These are phyloP conservation scores for Pipa parva DNA, from an alignment of 2,113 vertebrate genomes.

Conservation along the genomic window DNA sequence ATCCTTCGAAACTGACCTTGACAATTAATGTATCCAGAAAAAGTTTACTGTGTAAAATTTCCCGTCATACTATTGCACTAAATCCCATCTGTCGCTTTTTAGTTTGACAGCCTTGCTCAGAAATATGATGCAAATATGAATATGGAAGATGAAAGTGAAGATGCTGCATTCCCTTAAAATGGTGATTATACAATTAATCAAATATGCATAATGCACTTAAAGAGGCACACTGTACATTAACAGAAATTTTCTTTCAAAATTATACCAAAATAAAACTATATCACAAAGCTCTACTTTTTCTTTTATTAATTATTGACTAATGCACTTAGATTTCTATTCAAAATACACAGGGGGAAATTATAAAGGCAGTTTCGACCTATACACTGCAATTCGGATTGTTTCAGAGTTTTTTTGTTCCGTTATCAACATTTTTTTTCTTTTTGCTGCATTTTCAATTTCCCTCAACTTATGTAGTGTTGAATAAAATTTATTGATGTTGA, in stretches of 20 bases:
- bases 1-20: constrained; percentile 67
- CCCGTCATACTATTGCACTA: constrained; percentile 58
- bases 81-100: constrained; percentile 50
- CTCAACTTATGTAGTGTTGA: no score
- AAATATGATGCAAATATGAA: constrained; percentile 14
- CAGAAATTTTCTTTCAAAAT: no score
- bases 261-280: neutral
- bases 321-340: no score
- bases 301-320: no score
- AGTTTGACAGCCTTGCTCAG: constrained; percentile 49
- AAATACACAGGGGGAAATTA: no score
- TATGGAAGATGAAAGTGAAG: neutral
- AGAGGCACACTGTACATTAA: no score
- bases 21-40: constrained; percentile 72
- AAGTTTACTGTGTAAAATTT: constrained; percentile 59
- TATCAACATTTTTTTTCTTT: no score
- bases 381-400: no score
- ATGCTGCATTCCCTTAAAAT: neutral
- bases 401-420: no score
- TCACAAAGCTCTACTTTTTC: neutral
- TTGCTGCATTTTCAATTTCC: no score
- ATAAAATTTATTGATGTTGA: no score
- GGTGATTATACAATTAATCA: neutral
- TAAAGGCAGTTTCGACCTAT: no score
- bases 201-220: neutral